phyloP scores from a whole-genome alignment of 2,113 vertebrate species.

The Lepus europaeus region DNA sequence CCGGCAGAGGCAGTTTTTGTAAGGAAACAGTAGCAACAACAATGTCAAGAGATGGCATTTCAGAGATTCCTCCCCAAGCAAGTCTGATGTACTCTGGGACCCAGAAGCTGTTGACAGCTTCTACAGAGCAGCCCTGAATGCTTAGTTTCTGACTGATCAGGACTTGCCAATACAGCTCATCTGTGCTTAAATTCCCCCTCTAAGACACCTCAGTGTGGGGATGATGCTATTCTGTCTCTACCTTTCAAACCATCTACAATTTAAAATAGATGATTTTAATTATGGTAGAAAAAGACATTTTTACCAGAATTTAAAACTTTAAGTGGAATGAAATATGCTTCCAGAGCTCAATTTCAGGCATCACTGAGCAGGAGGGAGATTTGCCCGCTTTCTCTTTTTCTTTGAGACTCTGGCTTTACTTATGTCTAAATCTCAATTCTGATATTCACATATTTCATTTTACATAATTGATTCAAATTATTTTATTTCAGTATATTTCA shows the following conservation, averaged over 20 bases:
- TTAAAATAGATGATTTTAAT: constrained; percentile 64
- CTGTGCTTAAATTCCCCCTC: background rate
- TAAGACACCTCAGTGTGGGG: constrained; percentile 21
- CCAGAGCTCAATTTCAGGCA: constrained; percentile 55
- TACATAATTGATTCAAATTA: constrained; percentile 13
- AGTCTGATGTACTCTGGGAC: background rate
- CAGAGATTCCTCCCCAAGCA: background rate
- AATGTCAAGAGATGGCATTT: background rate
- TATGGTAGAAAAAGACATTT: constrained; percentile 16
- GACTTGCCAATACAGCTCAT: background rate
- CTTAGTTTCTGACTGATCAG: background rate
- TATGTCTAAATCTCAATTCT: background rate
- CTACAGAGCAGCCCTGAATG: background rate
- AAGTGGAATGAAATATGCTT: constrained; percentile 52
- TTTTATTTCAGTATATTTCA: background rate
- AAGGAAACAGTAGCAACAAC: background rate
- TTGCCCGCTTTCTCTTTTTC: background rate
- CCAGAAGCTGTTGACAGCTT: background rate
- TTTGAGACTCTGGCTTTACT: constrained; percentile 7
- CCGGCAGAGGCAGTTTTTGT: background rate
- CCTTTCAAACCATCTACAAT: constrained; percentile 52
- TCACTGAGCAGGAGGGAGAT: constrained; percentile 6
- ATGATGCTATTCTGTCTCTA: constrained; percentile 22
- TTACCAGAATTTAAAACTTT: constrained; percentile 56
- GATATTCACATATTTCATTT: background rate